Evolutionary conservation across 2,888 invertebrate species (phyloP).

Genomic region (Thymelicus sylvestris): DNA sequence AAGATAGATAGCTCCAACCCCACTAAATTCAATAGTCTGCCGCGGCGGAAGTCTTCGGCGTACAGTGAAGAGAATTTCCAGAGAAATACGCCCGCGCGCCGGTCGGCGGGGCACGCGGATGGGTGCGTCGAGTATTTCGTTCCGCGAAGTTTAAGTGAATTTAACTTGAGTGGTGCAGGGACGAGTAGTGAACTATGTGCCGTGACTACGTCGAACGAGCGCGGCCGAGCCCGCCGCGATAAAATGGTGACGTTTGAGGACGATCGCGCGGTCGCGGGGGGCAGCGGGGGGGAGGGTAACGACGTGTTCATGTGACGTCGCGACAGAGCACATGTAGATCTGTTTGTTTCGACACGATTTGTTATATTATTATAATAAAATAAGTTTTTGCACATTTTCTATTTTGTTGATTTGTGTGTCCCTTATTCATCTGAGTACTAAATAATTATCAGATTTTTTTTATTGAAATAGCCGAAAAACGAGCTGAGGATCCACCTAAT

Average conservation of each 20-base stretch:
- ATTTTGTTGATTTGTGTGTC: conserved; percentile 16
- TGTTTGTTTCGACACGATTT: conserved; percentile 46
- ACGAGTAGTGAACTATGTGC: conserved; percentile 52
- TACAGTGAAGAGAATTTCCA: conserved; percentile 83
- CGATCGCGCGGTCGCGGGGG: conserved; percentile 50
- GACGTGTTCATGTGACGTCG: conserved; percentile 92
- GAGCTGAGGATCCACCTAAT: too few species aligned
- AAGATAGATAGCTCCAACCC: conserved; percentile 71
- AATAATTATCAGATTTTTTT: too few species aligned
- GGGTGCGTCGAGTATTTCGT: conserved; percentile 92
- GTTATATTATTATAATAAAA: conserved; percentile 45
- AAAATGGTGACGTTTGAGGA: conserved; percentile 50
- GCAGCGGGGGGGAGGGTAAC: conserved; percentile 80
- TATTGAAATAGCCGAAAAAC: too few species aligned
- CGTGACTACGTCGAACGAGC: conserved; percentile 45
- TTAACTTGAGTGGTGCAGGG: conserved; percentile 89
- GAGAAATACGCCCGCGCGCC: conserved; percentile 87
- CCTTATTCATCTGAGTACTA: too few species aligned
- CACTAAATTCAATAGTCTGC: conserved; percentile 84
- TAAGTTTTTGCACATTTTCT: conserved; percentile 43
- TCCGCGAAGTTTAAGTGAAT: conserved; percentile 93
- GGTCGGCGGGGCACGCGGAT: conserved; percentile 81
- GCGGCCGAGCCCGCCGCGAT: conserved; percentile 45
- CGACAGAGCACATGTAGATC: conserved; percentile 32
- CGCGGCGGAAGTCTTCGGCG: conserved; percentile 73